Base-by-base conservation (phyloP, 2,888 invertebrate species). In the Cyclophora albipunctata region DNA sequence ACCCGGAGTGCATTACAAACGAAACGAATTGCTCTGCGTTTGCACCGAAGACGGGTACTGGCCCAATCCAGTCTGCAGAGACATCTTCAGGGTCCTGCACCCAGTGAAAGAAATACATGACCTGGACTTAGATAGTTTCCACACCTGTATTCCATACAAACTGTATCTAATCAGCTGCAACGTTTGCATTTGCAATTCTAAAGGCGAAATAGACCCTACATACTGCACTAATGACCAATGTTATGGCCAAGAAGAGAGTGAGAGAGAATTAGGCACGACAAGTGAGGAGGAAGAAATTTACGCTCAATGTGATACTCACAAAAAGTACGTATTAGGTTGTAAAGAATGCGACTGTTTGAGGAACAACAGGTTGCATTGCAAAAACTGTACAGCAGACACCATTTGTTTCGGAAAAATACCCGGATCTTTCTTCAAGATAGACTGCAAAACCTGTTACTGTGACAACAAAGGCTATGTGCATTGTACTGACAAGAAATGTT, bases 401-500 rank as follows among this genome's bases (percentile, higher is more conserved):
- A 53, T 64, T 3, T 81, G 79, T 41, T 47, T 49, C 2, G 51
- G 55, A 3, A 50, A 49, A 34, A 54, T 69, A 35, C 71, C 78
- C 2, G 78, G 78, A 3, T 71, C 75, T 33, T 60, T 69, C 7
- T 90, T 90, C 54, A 70, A 71, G 46, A 60, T 78, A 34, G 86
- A 84, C 44, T 91, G 91, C 66, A 91, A 91, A 62, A 71, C 76
- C 0, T 91, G 91, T 57, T 73, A 80, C 50, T 91, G 91, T 55
- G 84, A 86, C 45, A 59, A 63, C 3, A 74, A 79, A 1, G 77
- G 79, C 5, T 68, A 73, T 3, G 74, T 87, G 34, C 84, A 80
- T 56, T 83, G 90, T 53, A 84, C 90, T 33, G 71, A 78, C 0
- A 84, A 78, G 52, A 78, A 75, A 50, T 84, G 84, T 49, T 55